Evolutionary conservation across 2,888 invertebrate species (phyloP), one percentile per base, ranked within the genome.

Genomic region (Rhimphoctona megacephalus): DNA sequence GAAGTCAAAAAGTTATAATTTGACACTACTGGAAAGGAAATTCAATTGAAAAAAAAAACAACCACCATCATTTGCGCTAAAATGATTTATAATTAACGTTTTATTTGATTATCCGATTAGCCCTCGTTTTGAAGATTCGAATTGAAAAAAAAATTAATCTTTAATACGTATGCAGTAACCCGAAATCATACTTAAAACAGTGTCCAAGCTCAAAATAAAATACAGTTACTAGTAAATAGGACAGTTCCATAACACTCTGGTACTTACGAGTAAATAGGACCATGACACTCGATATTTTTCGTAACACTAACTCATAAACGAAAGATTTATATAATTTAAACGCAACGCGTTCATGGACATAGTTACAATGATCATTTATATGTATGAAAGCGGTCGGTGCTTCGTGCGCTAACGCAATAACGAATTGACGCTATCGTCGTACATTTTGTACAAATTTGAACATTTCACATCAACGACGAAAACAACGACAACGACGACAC

Each of bases 381-480:
- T 54, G 49, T 33, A 67, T 30, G 66, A 72, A 30, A 49, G 22
- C 17, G 17, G 30, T 30, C 17, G 30, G 43, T 66, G 33, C 46
- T 73, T 61, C 52, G 25, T 30, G 52, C 74, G 25, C 46, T 70
- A 11, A 46, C 30, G 8, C 30, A 67, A 69, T 22, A 22, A 67
- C 57, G 25, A 73, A 25, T 66, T 49, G 49, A 69, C 57, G 11
- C 30, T 57, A 74, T 69, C 46, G 49, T 78, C 25, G 73, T 36
- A 70, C n/a, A 76, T 67, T n/a, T n/a, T 66, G 73, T 79, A 78
- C 74, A 79, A 85, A 85, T 78, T 82, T 43, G 85, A 74, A 52
- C 52, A 78, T 81, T 82, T 82, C 30, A 39, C 67, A 33, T 67
- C 64, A 74, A 80, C 57, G 49, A 76, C 79, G 57, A 73, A 9